A percentile compares a stretch with the other conserved stretches of the same genome.
These are phyloP conservation scores for Xylophagus ater DNA, from an alignment of 2,888 invertebrate genomes.

Conservation along the genomic window DNA sequence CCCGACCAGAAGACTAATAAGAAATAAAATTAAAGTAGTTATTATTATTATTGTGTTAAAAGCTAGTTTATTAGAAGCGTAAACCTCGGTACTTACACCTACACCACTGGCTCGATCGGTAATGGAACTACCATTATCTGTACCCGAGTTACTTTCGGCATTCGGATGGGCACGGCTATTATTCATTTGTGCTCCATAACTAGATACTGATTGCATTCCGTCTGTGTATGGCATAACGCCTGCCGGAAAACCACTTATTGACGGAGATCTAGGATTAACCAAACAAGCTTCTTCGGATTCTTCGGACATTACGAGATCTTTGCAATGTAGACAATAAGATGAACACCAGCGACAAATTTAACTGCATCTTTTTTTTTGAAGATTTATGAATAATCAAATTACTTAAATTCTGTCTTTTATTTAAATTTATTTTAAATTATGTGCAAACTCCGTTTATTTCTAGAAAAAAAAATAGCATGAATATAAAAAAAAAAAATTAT, in stretches of 20 bases:
- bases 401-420: no score
- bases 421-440: no score
- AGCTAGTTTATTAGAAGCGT: conserved; percentile 9
- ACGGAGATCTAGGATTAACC: conserved; percentile 41
- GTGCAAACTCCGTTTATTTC: no score
- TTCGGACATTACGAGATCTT: conserved; percentile 20
- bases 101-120: background rate
- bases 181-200: conserved; percentile 18
- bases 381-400: no score
- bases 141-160: background rate
- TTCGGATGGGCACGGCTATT: conserved; percentile 2
- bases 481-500: no score
- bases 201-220: conserved; percentile 16
- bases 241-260: conserved; percentile 15
- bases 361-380: no score
- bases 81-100: background rate
- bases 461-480: no score
- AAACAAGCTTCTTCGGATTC: conserved; percentile 48
- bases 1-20: conserved; percentile 19
- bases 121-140: no score
- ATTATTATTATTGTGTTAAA: conserved; percentile 15
- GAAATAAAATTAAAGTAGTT: background rate
- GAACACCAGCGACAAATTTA: no score
- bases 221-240: conserved; percentile 20
- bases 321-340: background rate